Conservation (phyloP, 2,888 invertebrate species). For the Adelphocoris suturalis region DNA sequence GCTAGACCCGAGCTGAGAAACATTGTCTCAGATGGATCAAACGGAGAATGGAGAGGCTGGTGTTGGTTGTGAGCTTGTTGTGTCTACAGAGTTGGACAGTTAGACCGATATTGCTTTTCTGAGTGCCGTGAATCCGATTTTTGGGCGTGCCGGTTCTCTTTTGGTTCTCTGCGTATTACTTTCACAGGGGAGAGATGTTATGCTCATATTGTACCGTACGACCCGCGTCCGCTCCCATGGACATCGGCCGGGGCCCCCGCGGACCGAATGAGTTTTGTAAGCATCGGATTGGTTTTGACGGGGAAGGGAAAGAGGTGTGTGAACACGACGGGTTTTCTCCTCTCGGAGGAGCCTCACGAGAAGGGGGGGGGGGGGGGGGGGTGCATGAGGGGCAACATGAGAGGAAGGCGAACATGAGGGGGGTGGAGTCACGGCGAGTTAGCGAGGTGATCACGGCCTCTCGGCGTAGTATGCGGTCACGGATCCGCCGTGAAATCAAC, state of each 20-base stretch:
- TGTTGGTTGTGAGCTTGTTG: not conserved
- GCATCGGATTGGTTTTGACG: conserved; percentile 61
- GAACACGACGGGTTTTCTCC: conserved; percentile 65
- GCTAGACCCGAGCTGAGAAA: too few species aligned
- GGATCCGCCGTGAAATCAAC: conserved; percentile 73
- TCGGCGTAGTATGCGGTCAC: conserved; percentile 68
- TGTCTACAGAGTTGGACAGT: not conserved
- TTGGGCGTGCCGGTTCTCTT: conserved; percentile 3
- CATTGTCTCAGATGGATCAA: too few species aligned
- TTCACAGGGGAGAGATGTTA: conserved; percentile 28
- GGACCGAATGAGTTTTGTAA: conserved; percentile 69
- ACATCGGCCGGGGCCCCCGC: conserved; percentile 40
- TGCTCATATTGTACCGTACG: conserved; percentile 63
- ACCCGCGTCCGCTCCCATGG: conserved; percentile 24
- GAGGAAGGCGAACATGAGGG: conserved; percentile 10
- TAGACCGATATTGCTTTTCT: not conserved
- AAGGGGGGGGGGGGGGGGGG: not conserved
- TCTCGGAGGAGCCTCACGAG: not conserved
- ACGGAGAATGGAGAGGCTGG: not conserved
- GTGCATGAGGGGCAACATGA: not conserved
- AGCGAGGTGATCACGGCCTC: conserved; percentile 70
- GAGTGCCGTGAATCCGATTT: conserved; percentile 14
- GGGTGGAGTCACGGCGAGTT: conserved; percentile 72
- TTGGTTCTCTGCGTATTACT: conserved; percentile 3
- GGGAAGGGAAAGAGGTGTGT: conserved; percentile 29